These are phyloP conservation scores for Nannobrachium achirus DNA, from an alignment of 2,113 vertebrate species.

Conservation along the genomic window DNA sequence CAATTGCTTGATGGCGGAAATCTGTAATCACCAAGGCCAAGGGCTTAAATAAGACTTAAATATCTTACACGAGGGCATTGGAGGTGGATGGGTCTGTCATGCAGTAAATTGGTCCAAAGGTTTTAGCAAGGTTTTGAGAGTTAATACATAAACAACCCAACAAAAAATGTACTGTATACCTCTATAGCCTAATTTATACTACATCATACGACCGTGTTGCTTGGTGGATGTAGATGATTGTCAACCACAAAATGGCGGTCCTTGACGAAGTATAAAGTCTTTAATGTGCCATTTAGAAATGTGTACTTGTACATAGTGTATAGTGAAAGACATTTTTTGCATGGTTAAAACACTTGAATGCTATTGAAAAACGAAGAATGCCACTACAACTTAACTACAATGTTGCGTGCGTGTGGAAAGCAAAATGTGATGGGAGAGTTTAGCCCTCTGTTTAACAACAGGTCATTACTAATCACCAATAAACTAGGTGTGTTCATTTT, in stretches of 20 bases:
- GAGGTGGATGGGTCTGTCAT: neutral
- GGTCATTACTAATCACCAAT: neutral
- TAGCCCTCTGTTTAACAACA: neutral
- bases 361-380: conserved; percentile 8
- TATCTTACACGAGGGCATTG: conserved; percentile 3
- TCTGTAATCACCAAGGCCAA: neutral
- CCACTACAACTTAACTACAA: neutral
- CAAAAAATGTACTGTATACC: conserved; percentile 46
- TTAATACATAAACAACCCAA: conserved; percentile 5
- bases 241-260: too few relatives aligned
- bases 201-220: too few relatives aligned
- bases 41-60: conserved; percentile 39
- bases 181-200: conserved; percentile 1
- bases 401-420: neutral
- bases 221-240: too few relatives aligned
- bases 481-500: neutral
- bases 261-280: too few relatives aligned
- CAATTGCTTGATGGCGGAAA: too few relatives aligned
- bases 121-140: neutral
- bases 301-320: conserved; percentile 53
- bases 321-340: conserved; percentile 39
- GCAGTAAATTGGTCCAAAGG: too few relatives aligned
- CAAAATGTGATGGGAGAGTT: neutral
- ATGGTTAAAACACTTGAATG: conserved; percentile 46
- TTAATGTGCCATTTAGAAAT: conserved; percentile 40